Evolutionary conservation across 2,797 vertebrate genomes (phyloP).

Genomic region (Takifugu rubripes): DNA sequence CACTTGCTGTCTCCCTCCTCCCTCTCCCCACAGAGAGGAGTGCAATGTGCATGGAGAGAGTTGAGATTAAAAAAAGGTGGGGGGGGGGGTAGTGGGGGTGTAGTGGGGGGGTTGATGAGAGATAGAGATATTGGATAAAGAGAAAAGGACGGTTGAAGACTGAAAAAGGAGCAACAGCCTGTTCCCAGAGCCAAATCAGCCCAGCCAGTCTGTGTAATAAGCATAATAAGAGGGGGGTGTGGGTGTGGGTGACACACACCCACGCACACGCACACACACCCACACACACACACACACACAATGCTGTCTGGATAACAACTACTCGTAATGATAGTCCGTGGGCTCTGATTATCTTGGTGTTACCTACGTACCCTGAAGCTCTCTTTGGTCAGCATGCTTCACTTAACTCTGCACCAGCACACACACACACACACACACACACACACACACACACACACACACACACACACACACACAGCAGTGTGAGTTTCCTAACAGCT

Average conservation of each 20-base stretch:
- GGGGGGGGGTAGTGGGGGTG: too few relatives aligned
- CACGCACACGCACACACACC: constrained; percentile 21
- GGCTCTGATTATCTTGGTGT: constrained; percentile 54
- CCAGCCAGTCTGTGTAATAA: constrained; percentile 57
- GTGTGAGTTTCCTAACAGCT: constrained; percentile 23
- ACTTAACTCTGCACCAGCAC: constrained; percentile 47
- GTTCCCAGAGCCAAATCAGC: constrained; percentile 47
- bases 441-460: too few relatives aligned
- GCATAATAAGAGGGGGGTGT: constrained; percentile 60
- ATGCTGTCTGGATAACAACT: constrained; percentile 44
- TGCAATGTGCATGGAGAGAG: constrained; percentile 28
- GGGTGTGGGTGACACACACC: constrained; percentile 41
- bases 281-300: constrained; percentile 17
- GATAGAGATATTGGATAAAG: constrained; percentile 45
- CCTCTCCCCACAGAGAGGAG: constrained; percentile 18
- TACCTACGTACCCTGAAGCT: constrained; percentile 51
- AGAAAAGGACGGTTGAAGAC: constrained; percentile 29
- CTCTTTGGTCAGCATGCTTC: constrained; percentile 46
- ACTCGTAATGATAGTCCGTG: constrained; percentile 63
- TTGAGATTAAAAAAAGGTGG: constrained; percentile 20
- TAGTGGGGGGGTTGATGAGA: constrained; percentile 39
- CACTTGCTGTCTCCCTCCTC: constrained; percentile 11
- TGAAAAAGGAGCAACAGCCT: constrained; percentile 60
- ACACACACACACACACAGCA: constrained; percentile 27
- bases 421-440: constrained; percentile 5